Evolutionary conservation across 2,113 vertebrate species (phyloP).

Genomic region (Alethe castanea): DNA sequence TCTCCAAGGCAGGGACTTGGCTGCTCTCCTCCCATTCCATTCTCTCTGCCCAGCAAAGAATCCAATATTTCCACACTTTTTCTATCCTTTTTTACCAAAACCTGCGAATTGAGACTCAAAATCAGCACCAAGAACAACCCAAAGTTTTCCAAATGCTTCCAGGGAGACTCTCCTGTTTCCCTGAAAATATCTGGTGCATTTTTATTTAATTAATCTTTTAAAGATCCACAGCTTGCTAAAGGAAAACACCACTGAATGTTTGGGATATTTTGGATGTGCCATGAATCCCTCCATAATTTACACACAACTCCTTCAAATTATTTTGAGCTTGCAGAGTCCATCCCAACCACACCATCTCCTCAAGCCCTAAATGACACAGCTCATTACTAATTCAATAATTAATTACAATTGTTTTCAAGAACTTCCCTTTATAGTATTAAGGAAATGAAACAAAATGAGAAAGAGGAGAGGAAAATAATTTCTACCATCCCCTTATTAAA

Average conservation of each 20-base stretch:
- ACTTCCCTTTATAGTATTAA: not conserved
- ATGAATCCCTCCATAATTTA: not conserved
- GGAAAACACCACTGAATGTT: rapidly evolving
- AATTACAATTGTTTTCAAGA: not conserved
- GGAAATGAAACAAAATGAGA: not conserved
- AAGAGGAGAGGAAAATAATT: not conserved
- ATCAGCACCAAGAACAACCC: not conserved
- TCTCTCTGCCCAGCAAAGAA: not conserved
- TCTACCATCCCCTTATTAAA: not conserved
- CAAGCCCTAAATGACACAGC: not conserved
- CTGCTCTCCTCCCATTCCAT: not conserved
- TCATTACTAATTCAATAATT: not conserved
- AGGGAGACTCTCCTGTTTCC: not conserved
- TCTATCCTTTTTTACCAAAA: not conserved
- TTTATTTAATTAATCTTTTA: not conserved
- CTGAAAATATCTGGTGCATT: rapidly evolving
- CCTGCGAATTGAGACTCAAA: not conserved
- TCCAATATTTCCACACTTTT: rapidly evolving
- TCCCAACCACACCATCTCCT: not conserved
- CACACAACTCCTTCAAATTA: not conserved
- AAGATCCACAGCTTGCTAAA: not conserved
- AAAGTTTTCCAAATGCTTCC: not conserved
- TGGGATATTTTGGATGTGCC: not conserved
- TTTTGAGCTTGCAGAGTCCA: not conserved
- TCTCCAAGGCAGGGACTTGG: not conserved